These are phyloP conservation scores for Cydia amplana DNA, from an alignment of 1,140 invertebrate genomes.

Conservation along the genomic window DNA sequence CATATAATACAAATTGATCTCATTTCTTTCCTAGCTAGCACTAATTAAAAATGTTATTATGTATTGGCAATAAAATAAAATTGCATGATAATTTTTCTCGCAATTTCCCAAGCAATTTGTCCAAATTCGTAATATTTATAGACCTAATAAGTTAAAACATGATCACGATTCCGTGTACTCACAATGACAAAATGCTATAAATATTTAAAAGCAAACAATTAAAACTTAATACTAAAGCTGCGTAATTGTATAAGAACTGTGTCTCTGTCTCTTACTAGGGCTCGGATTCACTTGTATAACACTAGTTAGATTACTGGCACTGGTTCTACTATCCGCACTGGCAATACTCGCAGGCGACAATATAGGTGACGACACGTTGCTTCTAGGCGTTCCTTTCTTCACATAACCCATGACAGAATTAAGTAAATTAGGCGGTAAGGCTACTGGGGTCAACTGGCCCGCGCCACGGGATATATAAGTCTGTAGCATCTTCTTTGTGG, in stretches of 20 bases:
- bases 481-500: conserved; percentile 71
- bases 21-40: too few species aligned
- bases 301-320: conserved; percentile 39
- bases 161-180: not conserved
- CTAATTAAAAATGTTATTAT: too few species aligned
- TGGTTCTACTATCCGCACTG: conserved; percentile 52
- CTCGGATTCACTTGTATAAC: conserved; percentile 49
- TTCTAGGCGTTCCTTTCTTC: conserved; percentile 60
- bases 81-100: too few species aligned
- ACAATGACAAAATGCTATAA: not conserved
- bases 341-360: conserved; percentile 56
- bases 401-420: conserved; percentile 71
- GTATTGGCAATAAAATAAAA: too few species aligned
- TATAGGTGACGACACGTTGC: conserved; percentile 53
- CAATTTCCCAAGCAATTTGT: too few species aligned
- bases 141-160: not conserved
- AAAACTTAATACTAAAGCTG: conserved; percentile 44
- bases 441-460: conserved; percentile 59
- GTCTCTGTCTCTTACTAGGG: conserved; percentile 51
- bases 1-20: too few species aligned
- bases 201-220: not conserved
- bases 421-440: conserved; percentile 55
- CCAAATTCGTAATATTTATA: too few species aligned
- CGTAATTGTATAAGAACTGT: conserved; percentile 65
- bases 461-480: conserved; percentile 65